Evolutionary conservation across 2,797 vertebrate genomes (phyloP), one percentile per base, ranked within the genome.

Genomic region (Oophaga sylvatica): DNA sequence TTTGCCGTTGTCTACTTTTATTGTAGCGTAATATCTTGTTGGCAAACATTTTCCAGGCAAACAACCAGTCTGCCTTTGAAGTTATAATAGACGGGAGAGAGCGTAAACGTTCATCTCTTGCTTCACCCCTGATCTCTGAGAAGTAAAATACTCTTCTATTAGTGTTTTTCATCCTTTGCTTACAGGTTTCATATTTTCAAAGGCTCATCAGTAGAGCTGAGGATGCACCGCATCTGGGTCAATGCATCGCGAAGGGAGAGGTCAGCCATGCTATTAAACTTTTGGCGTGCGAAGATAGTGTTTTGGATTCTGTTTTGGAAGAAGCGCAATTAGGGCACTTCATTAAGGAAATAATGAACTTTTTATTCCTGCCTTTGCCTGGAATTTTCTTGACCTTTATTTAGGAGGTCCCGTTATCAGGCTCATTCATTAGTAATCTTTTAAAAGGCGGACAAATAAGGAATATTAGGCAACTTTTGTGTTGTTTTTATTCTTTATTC

Each of bases 331-430:
- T 95, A 94, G 93, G 95, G 94, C 93, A 88, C 91, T 96, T 96
- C 95, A 96, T 96, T 96, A 96, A 95, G 91, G 91, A 93, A 93
- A 95, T 94, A 93, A 93, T 91, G 92, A 95, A 95, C 94, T 94
- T 95, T 95, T 91, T 87, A 92, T 92, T 93, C 93, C 85, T 91
- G 90, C 92, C 92, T 94, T 95, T 93, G 92, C 93, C 93, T 93
- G 91, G 93, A 92, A 92, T 92, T 92, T 84, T 80, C 65, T 92
- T 93, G 94, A 95, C 94, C 94, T 94, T 92, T 85, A n/a, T 89
- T 92, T 90, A 31, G 57, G 22, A 31, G 13, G 70, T 62, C 35
- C 57, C 35, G 5, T 9, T 62, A 11, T 17, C 20, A 90, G 89
- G 92, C 91, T 91, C 91, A 90, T 91, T 95, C 94, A 94, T 94